Evolutionary conservation across 2,888 invertebrate genomes (phyloP).

Genomic region (Gymnocheta viridis): DNA sequence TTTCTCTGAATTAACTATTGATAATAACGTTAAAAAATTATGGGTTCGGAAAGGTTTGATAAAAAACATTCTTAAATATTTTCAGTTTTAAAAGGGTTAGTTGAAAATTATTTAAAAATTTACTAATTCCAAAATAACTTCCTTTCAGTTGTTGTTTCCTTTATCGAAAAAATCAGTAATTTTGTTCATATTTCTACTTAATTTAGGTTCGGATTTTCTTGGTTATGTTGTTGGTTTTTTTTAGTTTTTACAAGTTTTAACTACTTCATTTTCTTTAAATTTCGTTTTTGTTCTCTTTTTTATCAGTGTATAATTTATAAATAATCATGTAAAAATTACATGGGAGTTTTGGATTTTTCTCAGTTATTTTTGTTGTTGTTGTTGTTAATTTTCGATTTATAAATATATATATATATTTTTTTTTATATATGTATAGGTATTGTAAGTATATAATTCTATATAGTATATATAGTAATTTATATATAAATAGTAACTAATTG

Average conservation of each 20-base stretch:
- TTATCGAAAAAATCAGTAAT: slow-evolving; percentile 51
- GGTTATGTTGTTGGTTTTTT: slow-evolving; percentile 13
- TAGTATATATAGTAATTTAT: slow-evolving; percentile 63
- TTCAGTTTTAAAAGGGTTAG: no score
- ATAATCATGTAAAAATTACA: slow-evolving; percentile 70
- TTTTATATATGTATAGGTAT: slow-evolving; percentile 54
- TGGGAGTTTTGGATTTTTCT: slow-evolving; percentile 51
- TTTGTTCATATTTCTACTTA: slow-evolving; percentile 48
- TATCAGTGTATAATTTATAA: slow-evolving; percentile 60
- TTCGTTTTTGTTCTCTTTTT: slow-evolving; percentile 23
- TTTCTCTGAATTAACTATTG: no score
- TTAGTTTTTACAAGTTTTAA: slow-evolving; percentile 11
- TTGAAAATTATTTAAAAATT: no score
- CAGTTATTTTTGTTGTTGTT: slow-evolving; percentile 11
- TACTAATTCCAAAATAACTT: background rate
- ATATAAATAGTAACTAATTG: slow-evolving; percentile 70
- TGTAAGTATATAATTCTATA: slow-evolving; percentile 65
- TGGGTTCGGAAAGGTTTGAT: no score
- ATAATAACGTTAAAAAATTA: no score
- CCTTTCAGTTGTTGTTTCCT: background rate
- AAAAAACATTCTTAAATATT: no score
- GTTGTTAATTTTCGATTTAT: slow-evolving; percentile 54
- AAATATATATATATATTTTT: slow-evolving; percentile 65
- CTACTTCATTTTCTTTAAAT: slow-evolving; percentile 41
- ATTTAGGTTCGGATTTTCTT: slow-evolving; percentile 58